Evolutionary conservation across 2,888 invertebrate species (phyloP).

Genomic region (Callimorpha dominula): DNA sequence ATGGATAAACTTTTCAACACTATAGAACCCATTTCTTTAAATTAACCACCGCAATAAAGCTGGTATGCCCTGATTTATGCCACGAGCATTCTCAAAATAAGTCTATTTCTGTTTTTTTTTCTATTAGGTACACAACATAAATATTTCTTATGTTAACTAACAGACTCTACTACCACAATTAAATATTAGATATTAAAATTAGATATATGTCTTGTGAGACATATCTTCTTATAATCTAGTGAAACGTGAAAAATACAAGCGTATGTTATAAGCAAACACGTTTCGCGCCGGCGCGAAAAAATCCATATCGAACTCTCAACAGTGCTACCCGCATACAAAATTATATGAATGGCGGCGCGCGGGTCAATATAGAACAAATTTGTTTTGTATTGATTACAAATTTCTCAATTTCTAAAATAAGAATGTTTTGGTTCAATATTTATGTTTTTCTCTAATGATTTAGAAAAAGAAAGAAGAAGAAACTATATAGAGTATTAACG

Average conservation of each 20-base stretch:
- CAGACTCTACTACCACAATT: not conserved
- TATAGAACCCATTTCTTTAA: constrained; percentile 86
- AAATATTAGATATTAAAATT: no score
- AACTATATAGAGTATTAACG: no score
- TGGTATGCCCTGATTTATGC: constrained; percentile 54
- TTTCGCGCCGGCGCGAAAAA: constrained; percentile 86
- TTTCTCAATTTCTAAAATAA: no score
- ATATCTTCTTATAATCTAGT: constrained; percentile 26
- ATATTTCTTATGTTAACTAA: constrained; percentile 1
- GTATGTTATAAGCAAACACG: constrained; percentile 59
- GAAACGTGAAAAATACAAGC: constrained; percentile 32
- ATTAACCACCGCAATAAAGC: constrained; percentile 36
- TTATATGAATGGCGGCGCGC: no score
- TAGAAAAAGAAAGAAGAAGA: no score
- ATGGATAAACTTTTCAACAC: constrained; percentile 96
- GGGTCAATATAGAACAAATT: no score
- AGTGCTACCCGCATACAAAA: constrained; percentile 41
- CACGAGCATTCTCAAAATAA: constrained; percentile 38
- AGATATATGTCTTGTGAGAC: constrained; percentile 22
- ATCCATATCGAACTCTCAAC: constrained; percentile 65
- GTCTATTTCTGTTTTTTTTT: constrained; percentile 14
- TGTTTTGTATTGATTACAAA: no score
- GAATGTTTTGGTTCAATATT: no score
- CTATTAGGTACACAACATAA: constrained; percentile 4
- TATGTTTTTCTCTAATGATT: no score